These are phyloP conservation scores for Machaerirhynchus nigripectus DNA, from an alignment of 2,113 vertebrate species.

Conservation along the genomic window DNA sequence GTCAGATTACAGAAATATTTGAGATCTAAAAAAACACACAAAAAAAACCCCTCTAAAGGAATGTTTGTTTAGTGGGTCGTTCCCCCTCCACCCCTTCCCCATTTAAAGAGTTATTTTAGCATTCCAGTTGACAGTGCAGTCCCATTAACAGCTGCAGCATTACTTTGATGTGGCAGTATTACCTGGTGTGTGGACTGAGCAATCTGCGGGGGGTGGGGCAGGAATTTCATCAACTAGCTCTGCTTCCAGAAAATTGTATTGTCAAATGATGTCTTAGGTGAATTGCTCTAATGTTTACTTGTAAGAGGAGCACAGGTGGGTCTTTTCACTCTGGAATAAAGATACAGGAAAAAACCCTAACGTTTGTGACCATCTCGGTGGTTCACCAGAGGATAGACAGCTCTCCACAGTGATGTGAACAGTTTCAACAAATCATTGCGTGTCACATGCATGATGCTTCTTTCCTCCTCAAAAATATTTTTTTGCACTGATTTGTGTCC, in stretches of 20 bases:
- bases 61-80: neutral
- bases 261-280: neutral
- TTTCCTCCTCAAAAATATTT: neutral
- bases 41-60: neutral
- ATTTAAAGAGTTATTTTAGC: neutral
- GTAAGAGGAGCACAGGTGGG: neutral
- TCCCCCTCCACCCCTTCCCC: neutral
- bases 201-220: neutral
- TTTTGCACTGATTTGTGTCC: neutral
- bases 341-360: neutral
- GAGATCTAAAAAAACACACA: neutral
- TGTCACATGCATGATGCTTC: neutral
- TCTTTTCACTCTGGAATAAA: neutral
- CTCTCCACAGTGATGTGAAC: neutral
- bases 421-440: neutral
- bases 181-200: neutral
- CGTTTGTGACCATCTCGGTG: neutral
- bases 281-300: neutral
- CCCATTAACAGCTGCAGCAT: neutral
- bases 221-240: neutral
- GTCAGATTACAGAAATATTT: neutral
- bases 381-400: neutral
- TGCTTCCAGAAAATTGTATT: slow-evolving; percentile 14
- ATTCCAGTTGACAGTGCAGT: neutral
- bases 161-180: slow-evolving; percentile 14